Evolutionary conservation across 64 coral and sea anemone genomes (phyloP).

Genomic region (Montipora cactus): DNA sequence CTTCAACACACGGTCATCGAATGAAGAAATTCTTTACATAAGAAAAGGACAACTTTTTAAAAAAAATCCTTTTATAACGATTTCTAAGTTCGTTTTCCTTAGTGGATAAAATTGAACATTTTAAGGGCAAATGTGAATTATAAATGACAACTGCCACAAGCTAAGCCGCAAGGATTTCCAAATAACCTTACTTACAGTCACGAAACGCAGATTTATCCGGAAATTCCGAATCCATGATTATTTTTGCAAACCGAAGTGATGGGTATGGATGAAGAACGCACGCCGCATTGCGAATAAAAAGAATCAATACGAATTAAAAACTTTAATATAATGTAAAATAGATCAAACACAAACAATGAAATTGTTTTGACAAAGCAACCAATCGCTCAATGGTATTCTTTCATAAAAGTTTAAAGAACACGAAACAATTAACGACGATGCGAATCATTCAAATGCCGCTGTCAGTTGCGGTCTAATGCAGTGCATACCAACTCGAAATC

Average conservation of each 20-base stretch:
- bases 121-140: conserved; percentile 19
- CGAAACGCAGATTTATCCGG: conserved; percentile 13
- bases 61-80: not conserved
- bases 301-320: not conserved
- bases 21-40: not conserved
- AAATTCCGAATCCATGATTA: conserved; percentile 28
- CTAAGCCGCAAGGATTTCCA: not conserved
- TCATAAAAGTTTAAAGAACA: conserved; percentile 37
- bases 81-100: not conserved
- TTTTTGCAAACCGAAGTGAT: not conserved
- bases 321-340: conserved; percentile 2
- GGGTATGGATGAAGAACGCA: not conserved
- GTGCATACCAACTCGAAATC: not conserved
- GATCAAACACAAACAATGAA: conserved; percentile 23
- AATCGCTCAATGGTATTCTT: conserved; percentile 21
- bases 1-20: not conserved
- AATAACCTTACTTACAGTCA: conserved; percentile 29
- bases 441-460: not conserved
- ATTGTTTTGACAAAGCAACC: conserved; percentile 35
- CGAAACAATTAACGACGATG: conserved; percentile 31
- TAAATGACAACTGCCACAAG: conserved; percentile 4
- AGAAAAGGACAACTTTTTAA: too few species aligned
- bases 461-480: not conserved
- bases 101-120: not conserved
- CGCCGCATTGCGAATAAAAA: not conserved